Base-by-base conservation (phyloP, 2,888 invertebrate genomes). In the Embidobia sp. region DNA sequence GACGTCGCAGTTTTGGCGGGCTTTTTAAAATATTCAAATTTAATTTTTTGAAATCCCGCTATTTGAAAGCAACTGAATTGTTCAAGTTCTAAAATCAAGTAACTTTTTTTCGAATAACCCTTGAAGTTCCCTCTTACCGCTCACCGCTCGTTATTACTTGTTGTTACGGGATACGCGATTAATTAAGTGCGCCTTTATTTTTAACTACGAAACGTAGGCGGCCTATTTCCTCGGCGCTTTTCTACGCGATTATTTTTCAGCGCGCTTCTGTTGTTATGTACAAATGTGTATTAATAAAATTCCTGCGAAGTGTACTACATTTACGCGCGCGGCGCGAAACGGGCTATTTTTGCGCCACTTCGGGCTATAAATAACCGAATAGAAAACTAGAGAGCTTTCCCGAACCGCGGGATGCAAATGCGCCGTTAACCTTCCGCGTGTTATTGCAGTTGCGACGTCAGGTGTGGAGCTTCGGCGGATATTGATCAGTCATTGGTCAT, bases 261-360 rank as follows among this genome's bases (percentile, higher is more conserved):
- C 22, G 22, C 15, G 19, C 16, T 59, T 46, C n/a, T 37, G 57
- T 57, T 46, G 59, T 48, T 69, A 51, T 10, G 22, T 19, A 42
- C 33, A 26, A 51, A n/a, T 33, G 49, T n/a, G n/a, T 59, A 59
- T 57, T 69, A 44, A 66, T 66, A 66, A 31, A 66, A 44, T 53
- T 66, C 44, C 13, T 26, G 33, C 22, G 48, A 63, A 48, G 13
- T 46, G 49, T n/a, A 46, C 49, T 13, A 63, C 29, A 63, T 49
- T 49, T 53, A 7, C 22, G 3, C 6, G 6, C 3, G 18, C 5
- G 2, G n/a, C 10, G 8, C n/a, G 16, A 16, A 49, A 16, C 10
- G 10, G 10, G 1, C 26, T 49, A 49, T 44, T 49, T 49, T 49
- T 49, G 26, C 16, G 5, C 10, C 49, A 1, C 13, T 7, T 7